Base-by-base conservation (phyloP, 2,797 vertebrate genomes). In the Acipenser oxyrinchus region DNA sequence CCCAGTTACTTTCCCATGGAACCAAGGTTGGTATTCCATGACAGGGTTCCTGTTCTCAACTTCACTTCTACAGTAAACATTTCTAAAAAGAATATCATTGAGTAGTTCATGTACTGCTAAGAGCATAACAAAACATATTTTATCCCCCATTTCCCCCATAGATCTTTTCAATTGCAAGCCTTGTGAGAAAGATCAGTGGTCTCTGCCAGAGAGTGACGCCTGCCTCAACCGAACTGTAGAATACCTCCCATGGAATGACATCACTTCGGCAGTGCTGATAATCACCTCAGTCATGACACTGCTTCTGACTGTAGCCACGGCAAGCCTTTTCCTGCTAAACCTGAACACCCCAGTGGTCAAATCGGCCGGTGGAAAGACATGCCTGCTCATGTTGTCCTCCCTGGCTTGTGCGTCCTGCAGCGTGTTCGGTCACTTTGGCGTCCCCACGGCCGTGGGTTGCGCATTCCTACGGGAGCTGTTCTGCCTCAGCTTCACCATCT, bases 331-430 rank as follows among this genome's bases (percentile, higher is more conserved):
- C 0, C 65, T 70, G 53, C 15, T 68, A 18, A 72, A 87, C 0
- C 6, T 60, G 0, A 67, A 84, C 69, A 88, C 84, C 0, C 87
- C 86, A 0, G 84, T 90, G 7, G 89, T 91, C 18, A 84, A 72
- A 69, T 87, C 87, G 0, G 87, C 89, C 0, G 89, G 88, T 0
- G 86, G 87, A 8, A 74, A 67, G 64, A 74, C 73, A 66, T 87
- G 84, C 69, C 86, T 89, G 71, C 72, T 86, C 70, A 87, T 87
- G 85, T 70, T 91, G 69, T 76, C 71, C 1, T 74, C 83, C 5
- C 72, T 89, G 69, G 75, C 75, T 1, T 73, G 66, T 0, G 73
- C 76, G 48, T 73, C 79, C 65, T 62, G 75, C 63, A 85, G 86
- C 66, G 67, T 86, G 63, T 82, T 82, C 13, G 73, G 69, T 65